Evolutionary conservation across 2,888 invertebrate species (phyloP).

Genomic region (Rhaphigaster nebulosa): DNA sequence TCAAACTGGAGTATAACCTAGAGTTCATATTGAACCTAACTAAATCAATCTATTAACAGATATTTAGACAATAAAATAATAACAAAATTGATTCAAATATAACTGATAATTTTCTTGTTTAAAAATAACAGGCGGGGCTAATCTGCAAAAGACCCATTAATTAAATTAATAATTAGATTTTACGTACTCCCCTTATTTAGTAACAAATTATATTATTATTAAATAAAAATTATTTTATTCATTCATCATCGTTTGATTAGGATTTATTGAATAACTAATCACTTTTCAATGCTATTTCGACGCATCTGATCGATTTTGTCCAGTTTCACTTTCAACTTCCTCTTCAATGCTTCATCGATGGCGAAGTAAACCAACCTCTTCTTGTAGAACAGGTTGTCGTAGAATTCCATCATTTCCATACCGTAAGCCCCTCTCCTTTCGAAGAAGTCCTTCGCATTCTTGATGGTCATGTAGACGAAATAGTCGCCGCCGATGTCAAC

Average conservation of each 20-base stretch:
- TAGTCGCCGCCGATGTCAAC: background rate
- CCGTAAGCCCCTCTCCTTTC: background rate
- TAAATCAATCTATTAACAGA: too few species aligned
- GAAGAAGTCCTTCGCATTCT: background rate
- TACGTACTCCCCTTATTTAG: too few species aligned
- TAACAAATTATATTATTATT: too few species aligned
- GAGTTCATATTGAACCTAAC: too few species aligned
- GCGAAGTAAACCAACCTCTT: background rate
- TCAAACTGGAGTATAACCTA: too few species aligned
- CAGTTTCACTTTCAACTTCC: background rate
- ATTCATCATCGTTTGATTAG: background rate
- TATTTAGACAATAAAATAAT: too few species aligned
- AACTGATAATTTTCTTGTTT: too few species aligned
- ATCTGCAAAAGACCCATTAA: too few species aligned
- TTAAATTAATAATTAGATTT: too few species aligned
- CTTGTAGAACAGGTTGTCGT: slow-evolving; percentile 8
- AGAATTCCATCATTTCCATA: background rate
- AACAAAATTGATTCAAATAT: too few species aligned
- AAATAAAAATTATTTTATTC: too few species aligned
- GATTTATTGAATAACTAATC: background rate
- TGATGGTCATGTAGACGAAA: background rate
- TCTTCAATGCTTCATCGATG: background rate
- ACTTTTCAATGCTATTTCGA: background rate
- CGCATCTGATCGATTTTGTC: background rate
- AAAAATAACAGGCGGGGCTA: too few species aligned